Evolutionary conservation across 2,888 invertebrate genomes (phyloP), one percentile per base, ranked within the genome.

Genomic region (Caenorhabditis doughertyi): DNA sequence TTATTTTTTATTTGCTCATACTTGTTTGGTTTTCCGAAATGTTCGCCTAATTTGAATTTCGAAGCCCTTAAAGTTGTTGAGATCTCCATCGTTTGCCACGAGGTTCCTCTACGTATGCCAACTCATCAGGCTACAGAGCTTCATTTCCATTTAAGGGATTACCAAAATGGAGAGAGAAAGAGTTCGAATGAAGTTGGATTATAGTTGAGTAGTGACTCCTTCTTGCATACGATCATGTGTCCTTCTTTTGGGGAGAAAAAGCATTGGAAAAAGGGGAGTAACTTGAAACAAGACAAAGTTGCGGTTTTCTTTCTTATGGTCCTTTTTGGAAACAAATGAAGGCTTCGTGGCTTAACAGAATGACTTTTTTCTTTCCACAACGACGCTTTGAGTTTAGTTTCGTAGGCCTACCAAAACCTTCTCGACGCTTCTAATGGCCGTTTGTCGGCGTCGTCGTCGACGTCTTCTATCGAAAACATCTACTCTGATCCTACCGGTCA

Each of bases 231-330:
- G 51, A 72, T 72, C 72, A 72, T 72, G 72, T 42, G 72, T 44
- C 42, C 53, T 60, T 49, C 25, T 47, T 44, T 51, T 72, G 18
- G 23, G 8, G 18, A 21, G 11, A 16, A 47, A 29, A 25, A 25
- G 29, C n/a, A 47, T 3, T n/a, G 44, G 44, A 8, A 18, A 47
- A n/a, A 27, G 39, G 11, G 53, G 53, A 42, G 42, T 71, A 65
- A 47, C 73, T 65, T 60, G 72, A 72, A 72, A 74, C 65, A 68
- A 67, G 67, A 76, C 67, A 76, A 76, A 76, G 76, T 76, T 76
- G 76, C 76, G 67, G 70, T 65, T 62, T 65, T n/a, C n/a, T n/a
- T n/a, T n/a, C n/a, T 25, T 16, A 9, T 21, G 21, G 56, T 23
- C 16, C 32, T 18, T 25, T 42, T 5, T 23, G 13, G 42, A 11